Evolutionary conservation across 2,113 vertebrate species (phyloP), one percentile per base, ranked within the genome.

Genomic region (Saimiri boliviensis): DNA sequence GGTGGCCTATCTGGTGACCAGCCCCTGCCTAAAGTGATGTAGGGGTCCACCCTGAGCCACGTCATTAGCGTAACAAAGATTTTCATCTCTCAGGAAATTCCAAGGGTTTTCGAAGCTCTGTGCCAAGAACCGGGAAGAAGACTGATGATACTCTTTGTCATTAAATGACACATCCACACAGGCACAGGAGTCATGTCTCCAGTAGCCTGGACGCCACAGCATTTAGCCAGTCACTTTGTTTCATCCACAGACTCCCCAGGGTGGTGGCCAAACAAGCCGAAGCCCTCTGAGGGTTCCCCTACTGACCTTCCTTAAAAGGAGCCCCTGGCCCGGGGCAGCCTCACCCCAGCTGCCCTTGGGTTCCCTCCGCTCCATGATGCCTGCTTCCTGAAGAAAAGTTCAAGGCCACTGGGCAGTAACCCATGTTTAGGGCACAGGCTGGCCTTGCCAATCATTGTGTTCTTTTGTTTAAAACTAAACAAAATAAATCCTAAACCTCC

Each of bases 361-460:
- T 70, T 71, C 63, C 32, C 30, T 45, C 14, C n/a, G 10, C 27
- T 60, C 42, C n/a, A 23, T 30, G 70, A 71, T 9, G 10, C 37
- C 49, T 87, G 35, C 45, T 95, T 96, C 89, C 71, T 30, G 40
- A 83, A 68, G 68, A 70, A 1, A 12, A 2, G 37, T 35, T 94
- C 60, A 87, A 93, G 79, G 95, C 68, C 47, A 25, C 47, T 60
- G 89, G 73, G 54, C 58, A 17, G 88, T 56, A 85, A 96, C 63
- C 91, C 80, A 42, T 12, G 23, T 63, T 80, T 82, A 58, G 86
- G 96, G 84, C n/a, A 45, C 49, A 66, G 84, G 56, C 88, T 84
- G 71, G 81, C 58, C 47, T 86, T 86, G 89, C 92, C 86, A 94
- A 14, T 91, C 86, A 80, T 74, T 95, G 85, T 76, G 94, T 79